Percentiles rank a stretch among this genome's conserved stretches.
phyloP scores from a whole-genome alignment of 2,113 vertebrate genomes.

The Nansenia antarctica region DNA sequence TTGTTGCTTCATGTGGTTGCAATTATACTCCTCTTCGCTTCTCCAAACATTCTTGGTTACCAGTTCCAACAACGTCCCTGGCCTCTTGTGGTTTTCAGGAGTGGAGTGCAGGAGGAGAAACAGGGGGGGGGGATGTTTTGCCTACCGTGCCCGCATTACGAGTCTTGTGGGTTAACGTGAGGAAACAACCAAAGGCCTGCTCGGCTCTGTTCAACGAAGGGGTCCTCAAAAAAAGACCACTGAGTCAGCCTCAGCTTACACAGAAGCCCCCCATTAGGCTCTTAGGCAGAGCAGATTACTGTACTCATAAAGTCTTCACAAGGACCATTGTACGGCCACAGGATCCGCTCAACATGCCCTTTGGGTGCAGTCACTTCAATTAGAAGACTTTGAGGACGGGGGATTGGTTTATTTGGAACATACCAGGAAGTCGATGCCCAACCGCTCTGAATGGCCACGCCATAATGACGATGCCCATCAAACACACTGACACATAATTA shows the following conservation, averaged over 20 bases:
- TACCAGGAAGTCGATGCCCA: too few species aligned
- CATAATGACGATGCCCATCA: neutral
- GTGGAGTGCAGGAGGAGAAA: neutral
- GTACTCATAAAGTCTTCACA: constrained; percentile 15
- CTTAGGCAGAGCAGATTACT: constrained; percentile 7
- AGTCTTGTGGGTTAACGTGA: constrained; percentile 29
- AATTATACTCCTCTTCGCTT: constrained; percentile 55
- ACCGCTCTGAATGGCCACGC: too few species aligned
- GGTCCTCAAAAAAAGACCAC: constrained; percentile 20
- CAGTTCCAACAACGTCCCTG: constrained; percentile 53
- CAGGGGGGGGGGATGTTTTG: constrained; percentile 10
- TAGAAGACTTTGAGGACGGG: neutral
- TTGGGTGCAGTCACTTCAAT: too few species aligned
- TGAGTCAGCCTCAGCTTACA: constrained; percentile 35
- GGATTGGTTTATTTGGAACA: constrained; percentile 1
- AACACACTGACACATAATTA: neutral
- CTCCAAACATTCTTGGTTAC: constrained; percentile 59
- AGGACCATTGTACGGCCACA: neutral
- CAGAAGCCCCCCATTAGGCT: neutral
- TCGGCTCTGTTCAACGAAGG: neutral
- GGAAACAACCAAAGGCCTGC: constrained; percentile 43
- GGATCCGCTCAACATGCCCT: neutral
- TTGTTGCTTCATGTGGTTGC: constrained; percentile 68
- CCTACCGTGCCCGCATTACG: constrained; percentile 39
- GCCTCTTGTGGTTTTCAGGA: constrained; percentile 51